Evolutionary conservation across 2,113 vertebrate genomes (phyloP).

Genomic region (Neotragus pygmaeus): DNA sequence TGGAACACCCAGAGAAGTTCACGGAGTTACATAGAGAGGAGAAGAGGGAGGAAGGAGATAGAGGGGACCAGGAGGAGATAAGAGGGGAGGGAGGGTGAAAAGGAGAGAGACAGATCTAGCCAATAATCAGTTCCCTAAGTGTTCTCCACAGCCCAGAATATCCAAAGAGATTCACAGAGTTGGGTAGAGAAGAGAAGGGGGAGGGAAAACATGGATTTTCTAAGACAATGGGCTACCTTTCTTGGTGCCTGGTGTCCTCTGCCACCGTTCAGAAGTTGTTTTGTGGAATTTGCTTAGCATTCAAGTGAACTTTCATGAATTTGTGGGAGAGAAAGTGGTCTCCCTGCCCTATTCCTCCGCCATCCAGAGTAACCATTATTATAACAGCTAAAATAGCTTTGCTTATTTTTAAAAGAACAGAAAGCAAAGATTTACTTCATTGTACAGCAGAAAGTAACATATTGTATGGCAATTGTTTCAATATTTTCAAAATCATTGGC

Average conservation of each 20-base stretch:
- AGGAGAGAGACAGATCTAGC: neutral
- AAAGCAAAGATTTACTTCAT: neutral
- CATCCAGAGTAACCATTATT: neutral
- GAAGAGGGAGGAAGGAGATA: neutral
- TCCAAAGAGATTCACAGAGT: neutral
- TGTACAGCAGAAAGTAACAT: neutral
- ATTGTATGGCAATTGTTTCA: neutral
- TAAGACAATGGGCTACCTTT: neutral
- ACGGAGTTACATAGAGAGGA: neutral
- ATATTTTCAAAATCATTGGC: neutral
- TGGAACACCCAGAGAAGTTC: neutral
- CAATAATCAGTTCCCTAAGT: neutral
- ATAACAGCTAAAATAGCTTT: neutral
- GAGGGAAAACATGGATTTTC: neutral
- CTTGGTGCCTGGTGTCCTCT: neutral
- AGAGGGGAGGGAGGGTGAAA: accelerated
- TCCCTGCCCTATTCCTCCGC: neutral
- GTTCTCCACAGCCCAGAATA: neutral
- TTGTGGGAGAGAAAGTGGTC: neutral
- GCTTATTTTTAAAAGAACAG: neutral
- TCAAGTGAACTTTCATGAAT: neutral
- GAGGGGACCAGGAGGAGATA: neutral
- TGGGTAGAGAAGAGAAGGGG: neutral
- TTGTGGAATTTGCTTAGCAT: neutral
- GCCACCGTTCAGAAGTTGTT: neutral